Percentiles rank a stretch among this genome's conserved stretches.
Evolutionary conservation across 1,140 invertebrate genomes (phyloP).

Genomic region (Drosophila tropicalis): DNA sequence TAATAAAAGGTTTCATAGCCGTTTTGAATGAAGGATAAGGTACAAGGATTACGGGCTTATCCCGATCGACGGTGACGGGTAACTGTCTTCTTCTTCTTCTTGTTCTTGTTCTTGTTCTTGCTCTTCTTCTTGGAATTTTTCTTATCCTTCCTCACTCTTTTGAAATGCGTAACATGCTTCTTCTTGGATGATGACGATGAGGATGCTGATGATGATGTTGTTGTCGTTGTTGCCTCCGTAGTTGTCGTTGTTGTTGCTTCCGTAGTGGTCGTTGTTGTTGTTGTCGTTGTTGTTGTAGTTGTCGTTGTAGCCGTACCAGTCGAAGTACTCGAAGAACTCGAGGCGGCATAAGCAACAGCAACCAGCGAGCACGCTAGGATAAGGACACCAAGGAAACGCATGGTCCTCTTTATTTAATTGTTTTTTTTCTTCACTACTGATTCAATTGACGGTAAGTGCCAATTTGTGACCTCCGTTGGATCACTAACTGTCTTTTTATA

Average conservation of each 20-base stretch:
- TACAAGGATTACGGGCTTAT: too few species aligned
- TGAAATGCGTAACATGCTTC: too few species aligned
- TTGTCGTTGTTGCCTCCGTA: not conserved
- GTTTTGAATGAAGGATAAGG: too few species aligned
- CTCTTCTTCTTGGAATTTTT: too few species aligned
- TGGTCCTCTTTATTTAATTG: not conserved
- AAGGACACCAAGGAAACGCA: constrained; percentile 4
- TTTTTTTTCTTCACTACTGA: not conserved
- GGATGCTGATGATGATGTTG: not conserved
- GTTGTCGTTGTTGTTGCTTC: not conserved
- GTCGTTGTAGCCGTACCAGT: not conserved
- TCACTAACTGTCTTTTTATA: not conserved
- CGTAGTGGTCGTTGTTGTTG: not conserved
- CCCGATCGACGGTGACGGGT: too few species aligned
- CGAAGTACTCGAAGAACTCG: not conserved
- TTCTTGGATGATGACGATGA: not conserved
- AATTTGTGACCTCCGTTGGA: not conserved
- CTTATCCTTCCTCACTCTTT: too few species aligned
- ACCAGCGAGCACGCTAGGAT: not conserved
- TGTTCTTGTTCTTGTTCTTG: too few species aligned
- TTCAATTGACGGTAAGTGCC: not conserved
- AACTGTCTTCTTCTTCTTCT: too few species aligned
- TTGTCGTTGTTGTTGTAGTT: not conserved
- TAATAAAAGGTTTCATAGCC: too few species aligned
- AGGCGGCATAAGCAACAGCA: not conserved